Conservation (phyloP, 2,888 invertebrate genomes). For the Tolmerus cingulatus region DNA sequence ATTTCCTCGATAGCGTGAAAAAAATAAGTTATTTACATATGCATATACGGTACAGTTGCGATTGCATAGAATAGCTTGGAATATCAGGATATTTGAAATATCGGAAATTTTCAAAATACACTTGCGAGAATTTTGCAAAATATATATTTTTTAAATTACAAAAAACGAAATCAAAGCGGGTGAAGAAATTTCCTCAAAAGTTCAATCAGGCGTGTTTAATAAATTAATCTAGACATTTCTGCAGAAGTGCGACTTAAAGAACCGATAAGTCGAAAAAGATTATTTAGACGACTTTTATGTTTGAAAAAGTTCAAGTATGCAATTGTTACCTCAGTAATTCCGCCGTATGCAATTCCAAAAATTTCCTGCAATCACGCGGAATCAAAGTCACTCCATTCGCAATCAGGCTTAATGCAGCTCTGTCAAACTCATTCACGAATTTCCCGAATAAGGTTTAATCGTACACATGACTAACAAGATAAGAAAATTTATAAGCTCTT, state of each 20-base stretch:
- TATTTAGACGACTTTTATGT: background rate
- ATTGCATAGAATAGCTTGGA: background rate
- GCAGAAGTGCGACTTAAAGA: background rate
- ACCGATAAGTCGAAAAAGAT: background rate
- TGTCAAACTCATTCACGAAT: background rate
- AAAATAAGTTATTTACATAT: background rate
- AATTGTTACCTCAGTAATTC: background rate
- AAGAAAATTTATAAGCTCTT: background rate
- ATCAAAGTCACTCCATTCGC: background rate
- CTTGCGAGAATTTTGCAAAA: no score
- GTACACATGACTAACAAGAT: background rate
- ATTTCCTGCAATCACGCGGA: background rate
- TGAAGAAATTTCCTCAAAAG: background rate
- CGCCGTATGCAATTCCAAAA: background rate
- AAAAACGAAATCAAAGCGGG: no score
- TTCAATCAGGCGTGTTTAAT: background rate
- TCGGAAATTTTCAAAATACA: background rate
- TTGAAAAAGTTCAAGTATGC: background rate
- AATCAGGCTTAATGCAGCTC: background rate
- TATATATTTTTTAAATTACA: no score
- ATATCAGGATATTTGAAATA: background rate
- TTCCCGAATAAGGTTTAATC: background rate
- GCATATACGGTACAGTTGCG: background rate
- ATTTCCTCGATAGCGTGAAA: background rate
- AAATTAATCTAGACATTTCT: background rate